These are phyloP conservation scores for Beaufortia kweichowensis DNA, from an alignment of 2,113 vertebrate species.

Conservation along the genomic window DNA sequence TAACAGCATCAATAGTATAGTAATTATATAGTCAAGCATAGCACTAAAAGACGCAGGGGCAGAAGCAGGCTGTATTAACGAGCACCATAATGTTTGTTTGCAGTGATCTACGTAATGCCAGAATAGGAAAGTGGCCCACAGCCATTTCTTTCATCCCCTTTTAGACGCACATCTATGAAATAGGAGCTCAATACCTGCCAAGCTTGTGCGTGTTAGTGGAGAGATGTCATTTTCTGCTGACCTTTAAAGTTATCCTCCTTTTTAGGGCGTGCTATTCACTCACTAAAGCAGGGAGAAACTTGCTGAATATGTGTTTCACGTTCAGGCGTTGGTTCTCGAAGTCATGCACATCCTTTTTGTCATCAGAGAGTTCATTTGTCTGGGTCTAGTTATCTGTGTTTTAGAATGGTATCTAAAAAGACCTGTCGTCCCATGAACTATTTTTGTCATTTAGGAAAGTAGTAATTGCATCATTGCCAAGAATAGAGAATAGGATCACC, in stretches of 20 bases:
- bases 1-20: no score
- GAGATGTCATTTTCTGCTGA: neutral
- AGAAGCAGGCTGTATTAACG: neutral
- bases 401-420: no score
- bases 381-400: neutral
- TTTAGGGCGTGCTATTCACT: no score
- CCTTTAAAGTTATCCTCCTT: neutral
- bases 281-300: neutral
- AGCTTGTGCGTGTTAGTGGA: neutral
- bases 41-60: no score
- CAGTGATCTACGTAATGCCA: neutral
- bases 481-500: neutral
- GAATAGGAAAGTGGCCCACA: neutral
- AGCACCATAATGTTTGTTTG: neutral
- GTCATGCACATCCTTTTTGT: neutral
- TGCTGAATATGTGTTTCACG: conserved; percentile 14
- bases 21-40: no score
- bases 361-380: neutral
- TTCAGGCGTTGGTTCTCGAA: neutral
- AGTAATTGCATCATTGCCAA: neutral
- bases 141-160: neutral
- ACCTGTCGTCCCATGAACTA: neutral
- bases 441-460: neutral
- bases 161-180: conserved; percentile 8
- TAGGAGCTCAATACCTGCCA: neutral